Evolutionary conservation across 1,140 invertebrate genomes (phyloP).

Genomic region (Rhopalosiphum maidis): DNA sequence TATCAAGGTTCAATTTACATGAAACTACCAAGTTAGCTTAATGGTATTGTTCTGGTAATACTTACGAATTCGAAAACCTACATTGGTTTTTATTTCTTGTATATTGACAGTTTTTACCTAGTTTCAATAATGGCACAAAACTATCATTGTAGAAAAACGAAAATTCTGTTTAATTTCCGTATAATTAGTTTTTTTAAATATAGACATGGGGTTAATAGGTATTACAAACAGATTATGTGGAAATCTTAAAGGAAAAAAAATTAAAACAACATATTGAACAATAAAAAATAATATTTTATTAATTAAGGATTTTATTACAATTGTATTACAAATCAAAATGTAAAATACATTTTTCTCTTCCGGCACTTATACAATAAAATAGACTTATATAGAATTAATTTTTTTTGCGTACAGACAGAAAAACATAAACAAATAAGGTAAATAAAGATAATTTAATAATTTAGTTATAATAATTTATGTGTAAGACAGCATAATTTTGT

Average conservation of each 20-base stretch:
- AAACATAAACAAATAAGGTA: constrained; percentile 23
- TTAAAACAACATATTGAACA: constrained; percentile 18
- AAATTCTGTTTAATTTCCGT: no score
- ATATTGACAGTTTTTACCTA: no score
- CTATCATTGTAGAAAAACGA: no score
- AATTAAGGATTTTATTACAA: constrained; percentile 34
- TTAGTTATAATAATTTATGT: background rate
- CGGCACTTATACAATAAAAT: constrained; percentile 55
- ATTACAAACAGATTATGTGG: background rate
- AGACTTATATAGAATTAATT: constrained; percentile 45
- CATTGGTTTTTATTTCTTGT: background rate
- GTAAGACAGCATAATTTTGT: constrained; percentile 29
- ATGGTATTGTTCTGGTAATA: background rate
- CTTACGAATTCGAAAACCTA: background rate
- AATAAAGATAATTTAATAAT: constrained; percentile 36
- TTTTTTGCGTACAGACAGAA: constrained; percentile 37
- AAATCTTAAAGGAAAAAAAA: background rate
- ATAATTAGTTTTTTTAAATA: no score
- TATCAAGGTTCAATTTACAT: background rate
- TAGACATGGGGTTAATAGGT: background rate
- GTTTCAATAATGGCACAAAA: no score
- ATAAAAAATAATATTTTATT: constrained; percentile 56
- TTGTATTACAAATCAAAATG: constrained; percentile 55
- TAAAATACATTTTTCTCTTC: constrained; percentile 52
- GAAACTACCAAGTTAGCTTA: background rate